These are phyloP conservation scores for Hetaerina titia DNA, from an alignment of 2,888 invertebrate species.

Conservation along the genomic window DNA sequence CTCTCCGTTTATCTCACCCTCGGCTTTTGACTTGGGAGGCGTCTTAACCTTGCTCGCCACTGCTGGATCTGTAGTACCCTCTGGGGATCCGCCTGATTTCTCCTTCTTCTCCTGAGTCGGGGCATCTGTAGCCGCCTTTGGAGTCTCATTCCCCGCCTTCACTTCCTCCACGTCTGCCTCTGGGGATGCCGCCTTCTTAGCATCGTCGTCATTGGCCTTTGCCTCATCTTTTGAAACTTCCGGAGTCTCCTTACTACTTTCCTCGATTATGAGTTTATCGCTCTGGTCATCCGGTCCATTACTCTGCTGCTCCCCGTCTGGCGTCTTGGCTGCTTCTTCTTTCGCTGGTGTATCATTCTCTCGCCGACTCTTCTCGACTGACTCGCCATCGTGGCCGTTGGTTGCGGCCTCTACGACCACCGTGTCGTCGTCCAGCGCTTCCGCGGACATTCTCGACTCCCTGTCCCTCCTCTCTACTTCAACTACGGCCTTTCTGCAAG, in stretches of 20 bases:
- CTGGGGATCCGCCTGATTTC: background rate
- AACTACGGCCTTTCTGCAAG: conserved; percentile 12
- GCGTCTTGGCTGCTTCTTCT: background rate
- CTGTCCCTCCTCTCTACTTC: conserved; percentile 44
- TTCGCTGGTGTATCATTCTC: background rate
- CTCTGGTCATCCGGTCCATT: background rate
- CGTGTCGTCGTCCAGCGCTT: background rate
- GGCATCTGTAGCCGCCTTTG: background rate
- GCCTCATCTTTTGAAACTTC: background rate
- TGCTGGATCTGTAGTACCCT: background rate
- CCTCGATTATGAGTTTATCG: background rate
- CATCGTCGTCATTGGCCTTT: background rate
- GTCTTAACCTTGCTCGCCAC: background rate
- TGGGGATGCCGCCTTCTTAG: background rate
- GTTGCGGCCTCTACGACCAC: background rate
- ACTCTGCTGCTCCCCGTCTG: background rate
- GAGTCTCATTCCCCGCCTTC: background rate
- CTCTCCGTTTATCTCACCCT: background rate
- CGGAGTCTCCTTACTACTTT: background rate
- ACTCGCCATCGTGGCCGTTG: background rate
- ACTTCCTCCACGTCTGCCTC: background rate
- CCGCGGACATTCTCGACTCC: background rate
- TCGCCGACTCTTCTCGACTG: background rate
- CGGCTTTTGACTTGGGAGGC: background rate
- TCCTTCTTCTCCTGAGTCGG: background rate